Base-by-base conservation (phyloP, 2,888 invertebrate species). In the Crematogaster levior region DNA sequence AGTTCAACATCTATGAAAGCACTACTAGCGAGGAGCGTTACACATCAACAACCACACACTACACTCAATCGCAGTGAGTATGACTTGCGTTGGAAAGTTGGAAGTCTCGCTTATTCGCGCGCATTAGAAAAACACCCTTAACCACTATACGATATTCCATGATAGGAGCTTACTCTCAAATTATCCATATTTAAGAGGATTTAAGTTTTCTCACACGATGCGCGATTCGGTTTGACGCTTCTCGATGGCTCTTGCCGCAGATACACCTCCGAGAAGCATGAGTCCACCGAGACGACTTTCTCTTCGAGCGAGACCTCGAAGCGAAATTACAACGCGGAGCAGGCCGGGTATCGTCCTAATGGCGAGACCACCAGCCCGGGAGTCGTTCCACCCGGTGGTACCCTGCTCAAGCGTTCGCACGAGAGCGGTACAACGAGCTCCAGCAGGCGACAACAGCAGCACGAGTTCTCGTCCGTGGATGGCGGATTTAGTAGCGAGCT, bases 1-100 rank as follows among this genome's bases (percentile, higher is more conserved):
- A 98, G 94, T 97, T 97, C 95, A 97, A 97, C 94, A 96, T 97
- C 95, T 96, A 96, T 89, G 96, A 96, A 93, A 95, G 97, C 94
- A 96, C 96, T 88, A 95, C 95, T 87, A 96, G 96, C 88, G 96
- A 96, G 82, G 97, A 97, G 91, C 96, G 96, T 81, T 95, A 95
- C 82, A 94, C 95, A 40, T 95, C 95, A 1, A 96, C 96, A 70
- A 96, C 96, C 77, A 96, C 96, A 15, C 96, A 96, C 90, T 96
- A 96, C 94, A 96, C 93, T 12, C 94, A 94, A 82, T 94, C 94
- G 91, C 95, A 95, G 97, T 97, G 95, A 97, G 97, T 96, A 84
- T 63, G 24, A 73, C 21, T 24, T 74, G 74, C 21, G 24, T 21
- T 30, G 73, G 18, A n/a, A 70, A 48, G 6, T 61, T 60, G 46